These are phyloP conservation scores for Parauchenoglanis ngamensis DNA, from an alignment of 2,797 vertebrate species.

Conservation along the genomic window DNA sequence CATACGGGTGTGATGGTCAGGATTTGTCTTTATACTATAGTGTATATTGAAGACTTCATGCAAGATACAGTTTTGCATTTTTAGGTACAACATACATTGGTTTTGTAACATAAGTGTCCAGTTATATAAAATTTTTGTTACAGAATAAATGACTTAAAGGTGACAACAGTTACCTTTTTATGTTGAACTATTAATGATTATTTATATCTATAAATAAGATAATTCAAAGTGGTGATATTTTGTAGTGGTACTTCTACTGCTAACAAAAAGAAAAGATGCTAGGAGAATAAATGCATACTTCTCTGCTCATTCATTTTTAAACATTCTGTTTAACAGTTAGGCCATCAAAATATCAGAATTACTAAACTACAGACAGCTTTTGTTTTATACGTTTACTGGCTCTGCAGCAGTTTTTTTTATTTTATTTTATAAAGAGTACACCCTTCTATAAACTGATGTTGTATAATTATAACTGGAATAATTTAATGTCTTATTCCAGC, in stretches of 20 bases:
- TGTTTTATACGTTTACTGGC: not conserved
- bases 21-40: not conserved
- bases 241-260: not conserved
- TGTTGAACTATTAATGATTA: not conserved
- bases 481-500: not conserved
- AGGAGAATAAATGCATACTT: not conserved
- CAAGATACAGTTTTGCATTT: not conserved
- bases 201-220: not conserved
- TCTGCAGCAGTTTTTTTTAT: not conserved
- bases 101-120: not conserved
- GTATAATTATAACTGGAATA: not conserved
- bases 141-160: not conserved
- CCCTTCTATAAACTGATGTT: not conserved
- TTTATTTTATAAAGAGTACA: too few relatives aligned
- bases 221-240: not conserved
- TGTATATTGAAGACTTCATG: not conserved
- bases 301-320: not conserved
- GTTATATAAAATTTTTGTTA: not conserved
- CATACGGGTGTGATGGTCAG: not conserved
- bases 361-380: not conserved
- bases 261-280: not conserved
- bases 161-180: not conserved
- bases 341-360: not conserved
- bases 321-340: not conserved
- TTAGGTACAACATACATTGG: not conserved